Percentiles rank a stretch among this genome's conserved stretches.
phyloP scores from a whole-genome alignment of 2,113 vertebrate genomes.

The Silurus meridionalis region DNA sequence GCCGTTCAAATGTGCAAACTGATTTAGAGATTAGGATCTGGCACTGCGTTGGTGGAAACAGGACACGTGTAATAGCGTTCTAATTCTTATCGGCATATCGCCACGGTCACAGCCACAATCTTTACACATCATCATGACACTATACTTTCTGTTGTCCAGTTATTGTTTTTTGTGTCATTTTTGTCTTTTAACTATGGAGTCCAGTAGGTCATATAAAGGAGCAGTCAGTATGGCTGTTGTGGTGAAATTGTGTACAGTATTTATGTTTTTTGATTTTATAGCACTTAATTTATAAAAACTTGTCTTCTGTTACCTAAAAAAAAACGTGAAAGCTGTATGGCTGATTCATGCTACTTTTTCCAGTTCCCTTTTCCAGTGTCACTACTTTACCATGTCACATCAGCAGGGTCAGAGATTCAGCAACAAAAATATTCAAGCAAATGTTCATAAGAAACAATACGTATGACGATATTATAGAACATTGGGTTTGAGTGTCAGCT shows the following conservation, averaged over 20 bases:
- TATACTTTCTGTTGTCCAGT: conserved; percentile 50
- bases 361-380: not conserved
- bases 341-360: conserved; percentile 27
- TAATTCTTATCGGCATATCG: not conserved
- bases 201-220: conserved; percentile 38
- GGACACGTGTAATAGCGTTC: not conserved
- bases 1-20: not conserved
- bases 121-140: conserved; percentile 48
- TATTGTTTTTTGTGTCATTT: conserved; percentile 28
- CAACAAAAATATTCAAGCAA: not conserved
- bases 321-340: not conserved
- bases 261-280: conserved; percentile 80
- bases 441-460: not conserved
- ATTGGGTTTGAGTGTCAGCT: not conserved
- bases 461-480: not conserved
- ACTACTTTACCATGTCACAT: not conserved
- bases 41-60: conserved; percentile 23
- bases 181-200: conserved; percentile 30
- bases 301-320: conserved; percentile 24
- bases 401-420: not conserved
- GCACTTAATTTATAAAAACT: conserved; percentile 80
- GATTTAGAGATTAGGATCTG: not conserved
- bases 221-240: conserved; percentile 54
- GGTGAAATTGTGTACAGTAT: conserved; percentile 80
- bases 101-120: conserved; percentile 45